Evolutionary conservation across 2,113 vertebrate species (phyloP), one percentile per base, ranked within the genome.

Genomic region (Cottus gobio): DNA sequence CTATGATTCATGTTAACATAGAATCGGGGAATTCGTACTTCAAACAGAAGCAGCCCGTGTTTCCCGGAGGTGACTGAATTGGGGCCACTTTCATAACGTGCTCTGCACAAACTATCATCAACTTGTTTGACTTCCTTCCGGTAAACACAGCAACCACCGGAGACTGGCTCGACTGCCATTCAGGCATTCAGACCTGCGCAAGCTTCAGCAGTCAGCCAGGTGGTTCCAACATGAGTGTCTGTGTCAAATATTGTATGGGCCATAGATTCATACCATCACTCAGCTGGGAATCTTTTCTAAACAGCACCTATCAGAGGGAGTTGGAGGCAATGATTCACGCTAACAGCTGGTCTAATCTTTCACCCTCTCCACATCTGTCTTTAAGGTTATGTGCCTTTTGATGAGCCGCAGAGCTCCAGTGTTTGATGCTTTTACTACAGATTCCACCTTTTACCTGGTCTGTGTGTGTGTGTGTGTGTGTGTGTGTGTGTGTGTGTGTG

Each of bases 351-450:
- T 48, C 72, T 83, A 56, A 83, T 79, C 77, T 79, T 80, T 83
- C 75, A 82, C 64, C 73, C 26, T 82, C 24, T 77, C 54, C 65
- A 64, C 76, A 66, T 84, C 70, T 30, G 81, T 79, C 86, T 86
- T 68, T 81, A 11, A 63, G 61, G 77, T 72, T 84, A 28, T 62
- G 52, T 26, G 24, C 58, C 83, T 75, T 85, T 86, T 85, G 80
- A 90, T 71, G 79, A 80, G 81, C 73, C 2, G 60, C 75, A 48
- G 44, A 28, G 72, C 26, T 69, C 37, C 79, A 22, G 26, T 4
- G 24, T 85, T 88, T 83, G 84, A 89, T 56, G 84, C 75, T 82
- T 85, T 77, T 70, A 79, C 74, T 30, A 39, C 66, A 63, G 61
- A 74, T 73, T 83, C 48, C 71, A 87, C 80, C 63, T 70, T 79